These are phyloP conservation scores for Cryptomyrus ogoouensis DNA, from an alignment of 2,113 vertebrate genomes.

Conservation along the genomic window DNA sequence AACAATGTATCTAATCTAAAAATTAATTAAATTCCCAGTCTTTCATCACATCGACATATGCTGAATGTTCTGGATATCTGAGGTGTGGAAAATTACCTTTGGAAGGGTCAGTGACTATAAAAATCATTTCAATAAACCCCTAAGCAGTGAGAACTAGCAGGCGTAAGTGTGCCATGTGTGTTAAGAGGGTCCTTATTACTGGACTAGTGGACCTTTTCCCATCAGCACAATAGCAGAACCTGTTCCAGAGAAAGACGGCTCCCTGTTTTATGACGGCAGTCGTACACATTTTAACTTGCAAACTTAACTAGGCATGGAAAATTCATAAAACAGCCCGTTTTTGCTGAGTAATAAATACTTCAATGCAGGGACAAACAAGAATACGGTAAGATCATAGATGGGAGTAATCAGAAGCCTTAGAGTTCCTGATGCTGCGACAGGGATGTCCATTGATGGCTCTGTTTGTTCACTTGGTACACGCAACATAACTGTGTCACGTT, in stretches of 20 bases:
- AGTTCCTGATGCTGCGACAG: not conserved
- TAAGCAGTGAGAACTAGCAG: not conserved
- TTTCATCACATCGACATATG: not conserved
- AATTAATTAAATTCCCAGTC: not conserved
- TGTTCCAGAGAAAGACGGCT: not conserved
- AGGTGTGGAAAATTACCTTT: not conserved
- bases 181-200: not conserved
- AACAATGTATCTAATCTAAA: not conserved
- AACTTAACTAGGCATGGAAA: slow-evolving; percentile 9
- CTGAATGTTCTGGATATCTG: not conserved
- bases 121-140: slow-evolving; percentile 16
- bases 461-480: not conserved
- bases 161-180: not conserved
- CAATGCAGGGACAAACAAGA: not conserved
- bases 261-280: not conserved
- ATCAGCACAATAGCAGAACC: not conserved
- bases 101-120: not conserved
- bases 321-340: not conserved
- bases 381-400: not conserved
- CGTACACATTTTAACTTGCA: not conserved
- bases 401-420: not conserved
- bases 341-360: not conserved
- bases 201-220: not conserved
- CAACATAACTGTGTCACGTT: not conserved
- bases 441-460: not conserved